Evolutionary conservation across 2,113 vertebrate genomes (phyloP).

Genomic region (Paracanthobrama guichenoti): DNA sequence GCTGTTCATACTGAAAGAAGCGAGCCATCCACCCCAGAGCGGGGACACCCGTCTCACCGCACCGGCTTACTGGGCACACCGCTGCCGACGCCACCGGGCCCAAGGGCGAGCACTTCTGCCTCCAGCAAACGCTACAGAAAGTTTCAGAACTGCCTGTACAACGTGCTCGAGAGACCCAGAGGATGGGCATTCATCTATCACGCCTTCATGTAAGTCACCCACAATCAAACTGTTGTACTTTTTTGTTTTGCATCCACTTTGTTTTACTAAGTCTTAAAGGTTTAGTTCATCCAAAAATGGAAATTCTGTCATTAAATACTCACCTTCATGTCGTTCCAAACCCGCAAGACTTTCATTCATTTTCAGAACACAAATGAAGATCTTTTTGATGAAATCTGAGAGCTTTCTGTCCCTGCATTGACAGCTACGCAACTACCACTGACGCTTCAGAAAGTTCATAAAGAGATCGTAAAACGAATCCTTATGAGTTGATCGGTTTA

Average conservation of each 20-base stretch:
- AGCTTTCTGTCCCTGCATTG: no score
- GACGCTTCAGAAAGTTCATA: no score
- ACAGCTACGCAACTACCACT: no score
- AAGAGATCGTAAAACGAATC: no score
- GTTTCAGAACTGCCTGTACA: conserved; percentile 90
- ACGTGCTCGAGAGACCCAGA: conserved; percentile 88
- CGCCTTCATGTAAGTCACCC: conserved; percentile 86
- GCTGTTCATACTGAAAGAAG: conserved; percentile 84
- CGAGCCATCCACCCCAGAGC: conserved; percentile 79
- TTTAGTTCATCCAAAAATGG: no score
- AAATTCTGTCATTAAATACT: no score
- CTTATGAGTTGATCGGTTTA: no score
- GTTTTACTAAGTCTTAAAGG: neutral
- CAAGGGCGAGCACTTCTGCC: conserved; percentile 73
- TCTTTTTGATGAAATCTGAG: no score
- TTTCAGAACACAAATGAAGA: no score
- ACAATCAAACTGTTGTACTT: neutral
- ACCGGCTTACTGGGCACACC: conserved; percentile 86
- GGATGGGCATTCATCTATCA: conserved; percentile 94
- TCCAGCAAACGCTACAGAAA: conserved; percentile 84
- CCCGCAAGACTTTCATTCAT: no score
- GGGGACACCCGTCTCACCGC: conserved; percentile 78
- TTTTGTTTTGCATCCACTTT: neutral
- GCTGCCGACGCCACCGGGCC: conserved; percentile 75
- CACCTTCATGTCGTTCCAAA: no score